Base-by-base conservation (phyloP, 2,888 invertebrate species). In the Nomada goodeniana region DNA sequence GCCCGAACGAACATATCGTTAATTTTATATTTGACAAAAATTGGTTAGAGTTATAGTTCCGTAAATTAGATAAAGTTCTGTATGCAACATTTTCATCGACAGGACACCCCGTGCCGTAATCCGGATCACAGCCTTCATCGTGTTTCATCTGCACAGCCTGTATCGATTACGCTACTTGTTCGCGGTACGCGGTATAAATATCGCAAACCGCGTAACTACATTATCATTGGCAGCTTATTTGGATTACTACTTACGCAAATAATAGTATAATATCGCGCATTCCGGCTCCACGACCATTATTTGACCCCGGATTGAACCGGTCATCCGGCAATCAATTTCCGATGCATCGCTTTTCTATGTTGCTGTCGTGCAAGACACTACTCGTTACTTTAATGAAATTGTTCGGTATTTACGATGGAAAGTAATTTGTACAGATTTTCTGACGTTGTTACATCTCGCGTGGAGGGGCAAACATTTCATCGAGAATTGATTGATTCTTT, bases 161-260 rank as follows among this genome's bases (percentile, higher is more conserved):
- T 79, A 80, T 72, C 80, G 80, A 79, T 80, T 67, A 36, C 61
- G 57, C 50, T 61, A 72, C 68, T 72, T 72, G 72, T 68, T 79
- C 68, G 72, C 52, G 80, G 80, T 52, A 23, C 13, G 47, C 80
- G 80, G 72, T 63, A 72, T 80, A 80, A 80, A 80, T 80, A 80
- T 68, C 80, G 67, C 57, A 29, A 50, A 26, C 61, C 80, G 52
- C 80, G 53, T 79, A 80, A 80, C 72, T 79, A 67, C 80, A 63
- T 80, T 72, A 80, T 63, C 68, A 79, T 79, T 63, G 80, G 57
- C 67, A 57, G 80, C 73, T 80, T 80, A 80, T 81, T 81, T 82
- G 81, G 75, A 80, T 71, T 71, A 75, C 81, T 67, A 80, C 71
- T 80, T 71, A 63, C 69, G 81, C 74, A 82, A 82, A 82, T 75